Evolutionary conservation across 92 coral and sea anemone genomes (phyloP).

Genomic region (Pocillopora meandrina): DNA sequence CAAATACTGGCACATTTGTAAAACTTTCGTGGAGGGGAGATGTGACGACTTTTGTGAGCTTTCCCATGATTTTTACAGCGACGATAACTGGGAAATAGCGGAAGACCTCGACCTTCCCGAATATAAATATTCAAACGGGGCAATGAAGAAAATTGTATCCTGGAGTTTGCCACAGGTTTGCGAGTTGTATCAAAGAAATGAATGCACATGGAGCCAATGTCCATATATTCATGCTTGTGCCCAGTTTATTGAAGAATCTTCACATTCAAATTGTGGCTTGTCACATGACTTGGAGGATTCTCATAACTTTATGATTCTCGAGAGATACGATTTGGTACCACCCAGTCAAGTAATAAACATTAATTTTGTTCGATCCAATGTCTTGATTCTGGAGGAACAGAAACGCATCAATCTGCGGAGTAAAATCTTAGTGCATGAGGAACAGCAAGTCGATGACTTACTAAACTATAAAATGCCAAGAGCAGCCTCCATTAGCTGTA

Average conservation of each 20-base stretch:
- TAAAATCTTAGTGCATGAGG: slow-evolving; percentile 3
- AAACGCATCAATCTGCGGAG: not conserved
- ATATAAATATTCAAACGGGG: slow-evolving; percentile 23
- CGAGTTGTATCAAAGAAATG: slow-evolving; percentile 24
- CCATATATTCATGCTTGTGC: slow-evolving; percentile 50
- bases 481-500: not conserved
- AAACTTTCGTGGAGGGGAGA: slow-evolving; percentile 49
- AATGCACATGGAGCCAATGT: slow-evolving; percentile 42
- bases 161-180: slow-evolving; percentile 56
- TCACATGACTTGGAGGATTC: slow-evolving; percentile 33
- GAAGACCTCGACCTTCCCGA: slow-evolving; percentile 16
- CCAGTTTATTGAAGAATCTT: not conserved
- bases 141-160: slow-evolving; percentile 26
- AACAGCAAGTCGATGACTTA: not conserved
- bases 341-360: not conserved
- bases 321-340: slow-evolving; percentile 32
- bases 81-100: slow-evolving; percentile 14
- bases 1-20: slow-evolving; percentile 58
- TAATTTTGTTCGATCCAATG: slow-evolving; percentile 28
- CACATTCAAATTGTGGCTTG: slow-evolving; percentile 11
- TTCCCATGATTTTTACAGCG: slow-evolving; percentile 45
- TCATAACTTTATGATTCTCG: slow-evolving; percentile 46
- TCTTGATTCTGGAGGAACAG: slow-evolving; percentile 1
- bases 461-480: not conserved
- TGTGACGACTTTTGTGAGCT: slow-evolving; percentile 30